Evolutionary conservation across 2,113 vertebrate genomes (phyloP).

Genomic region (Arenaria interpres): DNA sequence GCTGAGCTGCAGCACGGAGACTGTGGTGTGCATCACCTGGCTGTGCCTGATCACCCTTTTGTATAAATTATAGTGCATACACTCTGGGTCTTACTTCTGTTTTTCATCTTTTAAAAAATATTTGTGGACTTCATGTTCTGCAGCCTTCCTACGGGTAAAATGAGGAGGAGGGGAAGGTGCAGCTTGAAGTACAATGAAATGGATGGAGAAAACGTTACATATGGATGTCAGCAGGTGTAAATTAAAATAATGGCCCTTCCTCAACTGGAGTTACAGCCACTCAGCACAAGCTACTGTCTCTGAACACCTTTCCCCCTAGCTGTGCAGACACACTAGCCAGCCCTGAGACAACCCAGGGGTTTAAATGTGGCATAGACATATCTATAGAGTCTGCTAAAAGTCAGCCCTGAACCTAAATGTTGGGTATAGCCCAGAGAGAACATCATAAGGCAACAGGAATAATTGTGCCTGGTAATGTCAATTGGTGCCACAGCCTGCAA

Average conservation of each 20-base stretch:
- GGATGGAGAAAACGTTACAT: neutral
- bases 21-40: neutral
- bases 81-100: neutral
- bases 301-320: neutral
- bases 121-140: neutral
- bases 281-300: accelerated
- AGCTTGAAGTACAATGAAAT: neutral
- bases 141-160: neutral
- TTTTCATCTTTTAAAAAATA: neutral
- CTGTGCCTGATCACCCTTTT: neutral
- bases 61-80: accelerated
- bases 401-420: neutral
- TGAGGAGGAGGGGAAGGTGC: neutral
- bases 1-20: neutral
- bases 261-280: neutral
- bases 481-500: neutral
- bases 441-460: accelerated
- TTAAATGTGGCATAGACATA: too few relatives aligned
- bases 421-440: neutral
- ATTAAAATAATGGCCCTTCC: neutral
- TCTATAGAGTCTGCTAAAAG: neutral
- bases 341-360: neutral
- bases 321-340: neutral
- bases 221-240: neutral
- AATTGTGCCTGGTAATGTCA: neutral